Conservation (phyloP, 1,140 invertebrate genomes). For the Gonioctena quinquepunctata region DNA sequence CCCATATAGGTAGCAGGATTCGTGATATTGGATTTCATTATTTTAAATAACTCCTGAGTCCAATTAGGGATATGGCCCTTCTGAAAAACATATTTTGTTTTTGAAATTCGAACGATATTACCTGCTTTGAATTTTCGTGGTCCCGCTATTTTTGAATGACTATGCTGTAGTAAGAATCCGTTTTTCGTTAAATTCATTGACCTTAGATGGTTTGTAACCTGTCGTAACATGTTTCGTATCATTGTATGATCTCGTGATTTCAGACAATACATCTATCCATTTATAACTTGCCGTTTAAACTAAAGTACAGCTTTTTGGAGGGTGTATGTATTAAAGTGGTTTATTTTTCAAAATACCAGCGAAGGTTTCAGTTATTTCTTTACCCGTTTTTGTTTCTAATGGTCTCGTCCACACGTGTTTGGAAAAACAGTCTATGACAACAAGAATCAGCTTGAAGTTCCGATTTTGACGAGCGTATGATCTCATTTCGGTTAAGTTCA, state of each 20-base stretch:
- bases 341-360: conserved; percentile 43
- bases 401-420: too few relatives aligned
- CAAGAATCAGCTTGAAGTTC: conserved; percentile 48
- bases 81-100: conserved; percentile 51
- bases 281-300: conserved; percentile 42
- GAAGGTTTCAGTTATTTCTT: conserved; percentile 46
- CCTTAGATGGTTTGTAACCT: conserved; percentile 38
- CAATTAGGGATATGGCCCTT: conserved; percentile 56
- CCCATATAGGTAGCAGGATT: conserved; percentile 49
- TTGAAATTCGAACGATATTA: conserved; percentile 53
- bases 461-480: conserved; percentile 50
- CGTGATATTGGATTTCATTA: conserved; percentile 46
- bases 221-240: conserved; percentile 48
- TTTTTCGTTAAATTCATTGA: conserved; percentile 31
- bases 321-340: conserved; percentile 49
- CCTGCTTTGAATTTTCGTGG: too few relatives aligned
- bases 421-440: background rate
- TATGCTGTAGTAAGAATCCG: too few relatives aligned
- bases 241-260: too few relatives aligned
- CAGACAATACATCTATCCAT: conserved; percentile 42
- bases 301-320: conserved; percentile 54
- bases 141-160: too few relatives aligned
- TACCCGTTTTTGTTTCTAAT: too few relatives aligned
- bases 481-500: conserved; percentile 54
- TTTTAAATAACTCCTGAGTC: conserved; percentile 51